Evolutionary conservation across 2,113 vertebrate species (phyloP).

Genomic region (Tretioscincus oriximinensis): DNA sequence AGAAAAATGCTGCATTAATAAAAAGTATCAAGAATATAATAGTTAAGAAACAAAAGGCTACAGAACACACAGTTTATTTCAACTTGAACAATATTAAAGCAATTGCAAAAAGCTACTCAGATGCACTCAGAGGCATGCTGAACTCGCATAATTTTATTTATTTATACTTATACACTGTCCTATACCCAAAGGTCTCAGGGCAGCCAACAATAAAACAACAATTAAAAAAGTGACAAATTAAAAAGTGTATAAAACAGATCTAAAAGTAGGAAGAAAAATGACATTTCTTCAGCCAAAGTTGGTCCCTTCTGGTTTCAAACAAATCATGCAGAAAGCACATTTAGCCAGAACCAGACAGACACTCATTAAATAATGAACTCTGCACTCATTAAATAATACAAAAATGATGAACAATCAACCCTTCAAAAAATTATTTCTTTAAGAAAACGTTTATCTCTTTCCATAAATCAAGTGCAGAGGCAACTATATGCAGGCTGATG

Average conservation of each 20-base stretch:
- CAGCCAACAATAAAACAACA: too few relatives aligned
- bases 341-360: neutral
- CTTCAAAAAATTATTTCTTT: neutral
- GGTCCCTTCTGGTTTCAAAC: neutral
- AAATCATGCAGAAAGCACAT: neutral
- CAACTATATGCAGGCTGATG: neutral
- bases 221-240: too few relatives aligned
- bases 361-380: neutral
- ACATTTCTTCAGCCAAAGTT: too few relatives aligned
- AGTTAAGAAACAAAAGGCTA: neutral
- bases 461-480: neutral
- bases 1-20: neutral
- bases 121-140: neutral
- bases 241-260: too few relatives aligned
- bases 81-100: neutral
- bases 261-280: too few relatives aligned
- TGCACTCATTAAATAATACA: neutral
- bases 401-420: neutral
- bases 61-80: neutral
- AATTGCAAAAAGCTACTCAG: neutral
- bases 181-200: too few relatives aligned
- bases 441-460: neutral
- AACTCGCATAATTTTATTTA: neutral
- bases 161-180: too few relatives aligned
- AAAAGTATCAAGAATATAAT: neutral